A percentile compares a stretch with the other conserved stretches of the same genome.
Conservation (phyloP, 2,888 invertebrate species). For the Stenodera caucasica region DNA sequence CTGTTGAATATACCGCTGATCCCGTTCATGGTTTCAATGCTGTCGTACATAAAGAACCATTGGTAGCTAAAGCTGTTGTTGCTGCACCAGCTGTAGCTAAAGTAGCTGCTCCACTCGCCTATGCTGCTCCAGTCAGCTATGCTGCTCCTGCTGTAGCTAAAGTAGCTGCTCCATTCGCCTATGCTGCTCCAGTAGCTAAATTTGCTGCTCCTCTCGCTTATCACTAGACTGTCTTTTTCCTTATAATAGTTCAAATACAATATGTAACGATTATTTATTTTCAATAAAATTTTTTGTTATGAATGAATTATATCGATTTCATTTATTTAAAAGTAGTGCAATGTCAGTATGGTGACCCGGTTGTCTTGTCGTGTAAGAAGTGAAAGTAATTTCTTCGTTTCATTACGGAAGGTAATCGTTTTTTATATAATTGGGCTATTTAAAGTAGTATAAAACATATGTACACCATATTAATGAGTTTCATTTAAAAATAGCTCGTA, state of each 20-base stretch:
- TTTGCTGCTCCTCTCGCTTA: slow-evolving; percentile 24
- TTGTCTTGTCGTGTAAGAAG: slow-evolving; percentile 15
- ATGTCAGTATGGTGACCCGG: slow-evolving; percentile 22
- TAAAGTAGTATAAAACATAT: no score
- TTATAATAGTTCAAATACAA: slow-evolving; percentile 9
- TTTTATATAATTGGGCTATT: not conserved
- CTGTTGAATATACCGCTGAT: slow-evolving; percentile 64
- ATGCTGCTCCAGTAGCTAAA: slow-evolving; percentile 30
- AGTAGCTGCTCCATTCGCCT: slow-evolving; percentile 34
- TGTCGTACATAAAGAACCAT: slow-evolving; percentile 57
- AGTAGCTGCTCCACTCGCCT: slow-evolving; percentile 31
- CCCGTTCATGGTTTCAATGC: slow-evolving; percentile 61
- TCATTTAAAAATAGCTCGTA: no score
- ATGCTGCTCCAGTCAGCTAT: slow-evolving; percentile 39
- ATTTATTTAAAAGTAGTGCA: slow-evolving; percentile 14
- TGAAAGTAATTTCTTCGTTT: slow-evolving; percentile 25
- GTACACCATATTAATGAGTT: no score
- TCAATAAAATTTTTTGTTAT: slow-evolving; percentile 18
- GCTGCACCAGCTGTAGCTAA: no score
- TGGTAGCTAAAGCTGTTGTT: slow-evolving; percentile 27
- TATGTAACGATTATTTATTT: slow-evolving; percentile 14
- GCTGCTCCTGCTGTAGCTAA: slow-evolving; percentile 24
- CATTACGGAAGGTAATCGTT: not conserved
- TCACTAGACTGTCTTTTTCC: slow-evolving; percentile 19
- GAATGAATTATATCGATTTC: slow-evolving; percentile 14